phyloP scores from a whole-genome alignment of 1,140 invertebrate species.

The Scaptomyza montana region DNA sequence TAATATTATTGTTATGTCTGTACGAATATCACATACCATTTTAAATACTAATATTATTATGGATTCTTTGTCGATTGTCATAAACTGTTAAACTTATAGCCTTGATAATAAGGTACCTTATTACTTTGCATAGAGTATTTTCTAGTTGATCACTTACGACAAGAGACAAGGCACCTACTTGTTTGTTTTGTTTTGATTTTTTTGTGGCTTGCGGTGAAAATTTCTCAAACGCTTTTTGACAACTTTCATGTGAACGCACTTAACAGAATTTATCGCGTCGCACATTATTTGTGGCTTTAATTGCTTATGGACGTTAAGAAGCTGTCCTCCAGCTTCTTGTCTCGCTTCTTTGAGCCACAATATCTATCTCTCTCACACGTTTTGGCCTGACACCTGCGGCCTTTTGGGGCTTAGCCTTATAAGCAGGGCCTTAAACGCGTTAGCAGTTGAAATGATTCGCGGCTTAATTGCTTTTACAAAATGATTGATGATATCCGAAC shows the following conservation, averaged over 20 bases:
- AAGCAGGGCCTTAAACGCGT: slow-evolving; percentile 55
- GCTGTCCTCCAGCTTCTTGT: slow-evolving; percentile 59
- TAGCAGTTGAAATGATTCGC: slow-evolving; percentile 62
- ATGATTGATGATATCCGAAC: slow-evolving; percentile 54
- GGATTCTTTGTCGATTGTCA: too few species aligned
- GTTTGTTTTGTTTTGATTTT: slow-evolving; percentile 6
- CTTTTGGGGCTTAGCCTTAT: slow-evolving; percentile 26
- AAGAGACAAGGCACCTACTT: not conserved
- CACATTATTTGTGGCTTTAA: slow-evolving; percentile 79
- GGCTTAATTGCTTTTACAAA: slow-evolving; percentile 65
- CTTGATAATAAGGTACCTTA: too few species aligned
- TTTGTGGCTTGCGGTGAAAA: slow-evolving; percentile 58
- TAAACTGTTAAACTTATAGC: too few species aligned
- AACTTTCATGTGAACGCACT: slow-evolving; percentile 79
- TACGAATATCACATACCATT: too few species aligned
- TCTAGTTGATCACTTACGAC: not conserved
- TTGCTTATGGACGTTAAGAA: slow-evolving; percentile 61
- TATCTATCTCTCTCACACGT: not conserved
- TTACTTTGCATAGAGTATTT: not conserved
- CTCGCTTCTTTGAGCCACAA: slow-evolving; percentile 11
- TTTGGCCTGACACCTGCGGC: slow-evolving; percentile 37
- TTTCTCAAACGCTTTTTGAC: slow-evolving; percentile 78
- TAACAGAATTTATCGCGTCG: slow-evolving; percentile 77
- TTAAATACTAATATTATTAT: too few species aligned
- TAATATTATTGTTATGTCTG: too few species aligned